Conservation (phyloP, 1,140 invertebrate species). For the Penaeus vannamei region DNA sequence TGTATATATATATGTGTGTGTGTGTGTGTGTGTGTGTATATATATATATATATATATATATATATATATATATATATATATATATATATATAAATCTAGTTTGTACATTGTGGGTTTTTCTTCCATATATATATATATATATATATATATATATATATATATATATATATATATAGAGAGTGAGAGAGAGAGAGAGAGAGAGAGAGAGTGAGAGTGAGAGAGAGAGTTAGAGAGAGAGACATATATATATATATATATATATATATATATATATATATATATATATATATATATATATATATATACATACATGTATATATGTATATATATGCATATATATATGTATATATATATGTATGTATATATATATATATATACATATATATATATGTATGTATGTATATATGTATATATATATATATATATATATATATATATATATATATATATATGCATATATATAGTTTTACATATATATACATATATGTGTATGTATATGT, state of each 20-base stretch:
- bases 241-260: conserved; percentile 22
- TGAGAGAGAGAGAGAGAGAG: conserved; percentile 1
- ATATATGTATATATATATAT: conserved; percentile 25
- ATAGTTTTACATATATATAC: too few species aligned
- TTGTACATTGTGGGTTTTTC: too few species aligned
- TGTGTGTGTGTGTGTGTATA: too few species aligned
- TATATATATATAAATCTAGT: too few species aligned
- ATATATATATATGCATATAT: too few species aligned
- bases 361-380: not conserved
- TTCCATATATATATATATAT: conserved; percentile 50
- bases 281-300: conserved; percentile 45
- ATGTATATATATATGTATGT: not conserved
- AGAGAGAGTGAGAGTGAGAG: not conserved
- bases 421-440: not conserved
- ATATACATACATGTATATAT: conserved; percentile 49
- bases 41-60: too few species aligned
- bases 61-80: too few species aligned
- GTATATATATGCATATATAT: conserved; percentile 33
- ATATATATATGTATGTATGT: not conserved
- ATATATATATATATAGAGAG: conserved; percentile 16
- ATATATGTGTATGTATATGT: too few species aligned
- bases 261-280: conserved; percentile 3
- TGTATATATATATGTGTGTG: too few species aligned
- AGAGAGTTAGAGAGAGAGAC: not conserved
- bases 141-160: conserved; percentile 57